Percentiles rank a stretch among this genome's conserved stretches.
Evolutionary conservation across 2,113 vertebrate genomes (phyloP).

Genomic region (Spea bombifrons): DNA sequence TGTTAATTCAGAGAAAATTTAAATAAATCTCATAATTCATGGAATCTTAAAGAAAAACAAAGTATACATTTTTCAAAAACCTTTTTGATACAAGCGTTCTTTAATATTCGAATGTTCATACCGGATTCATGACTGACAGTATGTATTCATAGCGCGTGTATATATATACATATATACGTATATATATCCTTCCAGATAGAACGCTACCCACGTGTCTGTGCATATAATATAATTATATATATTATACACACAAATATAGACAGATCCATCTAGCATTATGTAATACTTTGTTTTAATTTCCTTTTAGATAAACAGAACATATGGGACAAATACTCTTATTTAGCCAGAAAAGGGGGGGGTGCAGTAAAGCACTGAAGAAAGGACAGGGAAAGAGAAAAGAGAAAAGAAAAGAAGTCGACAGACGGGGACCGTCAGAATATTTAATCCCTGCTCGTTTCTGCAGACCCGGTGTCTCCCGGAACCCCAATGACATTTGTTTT

Average conservation of each 20-base stretch:
- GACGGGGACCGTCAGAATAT: not conserved
- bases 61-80: too few relatives aligned
- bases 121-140: not conserved
- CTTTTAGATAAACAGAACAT: slow-evolving; percentile 1
- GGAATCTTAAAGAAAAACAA: too few relatives aligned
- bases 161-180: not conserved
- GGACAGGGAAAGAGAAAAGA: not conserved
- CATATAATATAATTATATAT: not conserved
- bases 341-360: slow-evolving; percentile 30
- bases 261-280: not conserved
- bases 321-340: slow-evolving; percentile 46
- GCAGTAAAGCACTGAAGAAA: slow-evolving; percentile 7
- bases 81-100: not conserved
- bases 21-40: too few relatives aligned
- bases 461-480: not conserved
- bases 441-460: slow-evolving; percentile 25
- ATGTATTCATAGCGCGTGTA: not conserved
- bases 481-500: not conserved
- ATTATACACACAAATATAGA: not conserved
- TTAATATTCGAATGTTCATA: not conserved
- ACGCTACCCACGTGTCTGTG: not conserved
- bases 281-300: not conserved
- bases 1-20: too few relatives aligned
- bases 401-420: not conserved
- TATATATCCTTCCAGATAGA: not conserved